phyloP scores from a whole-genome alignment of 2,888 invertebrate genomes.

The Agrotis puta region DNA sequence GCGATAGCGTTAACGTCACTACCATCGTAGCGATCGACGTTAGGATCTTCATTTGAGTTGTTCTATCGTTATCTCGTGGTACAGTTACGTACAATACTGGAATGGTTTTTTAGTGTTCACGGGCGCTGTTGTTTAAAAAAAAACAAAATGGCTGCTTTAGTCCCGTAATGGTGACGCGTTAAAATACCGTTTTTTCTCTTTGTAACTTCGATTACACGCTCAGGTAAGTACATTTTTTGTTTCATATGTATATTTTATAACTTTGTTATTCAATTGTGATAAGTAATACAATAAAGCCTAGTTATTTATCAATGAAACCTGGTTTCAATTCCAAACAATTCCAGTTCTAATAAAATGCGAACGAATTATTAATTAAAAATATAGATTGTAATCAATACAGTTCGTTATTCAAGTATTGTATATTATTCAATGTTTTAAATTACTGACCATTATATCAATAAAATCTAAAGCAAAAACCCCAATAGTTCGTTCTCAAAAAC shows the following conservation, averaged over 20 bases:
- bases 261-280: too few species aligned
- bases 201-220: too few species aligned
- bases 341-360: too few species aligned
- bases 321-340: too few species aligned
- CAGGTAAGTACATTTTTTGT: too few species aligned
- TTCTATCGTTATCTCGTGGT: background rate
- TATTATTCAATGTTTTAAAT: background rate
- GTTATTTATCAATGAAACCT: too few species aligned
- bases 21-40: slow-evolving; percentile 27
- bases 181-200: background rate
- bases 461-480: background rate
- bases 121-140: background rate
- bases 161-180: background rate
- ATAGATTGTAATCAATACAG: background rate
- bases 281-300: too few species aligned
- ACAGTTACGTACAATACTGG: background rate
- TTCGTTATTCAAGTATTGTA: background rate
- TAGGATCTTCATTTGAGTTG: background rate
- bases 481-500: background rate
- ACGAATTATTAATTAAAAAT: too few species aligned
- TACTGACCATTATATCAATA: too few species aligned
- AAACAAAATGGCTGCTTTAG: background rate
- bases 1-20: slow-evolving; percentile 59
- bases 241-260: too few species aligned
- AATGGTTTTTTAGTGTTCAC: background rate